Base-by-base conservation (phyloP, 1,140 invertebrate genomes). In the Ganaspis sp. region DNA sequence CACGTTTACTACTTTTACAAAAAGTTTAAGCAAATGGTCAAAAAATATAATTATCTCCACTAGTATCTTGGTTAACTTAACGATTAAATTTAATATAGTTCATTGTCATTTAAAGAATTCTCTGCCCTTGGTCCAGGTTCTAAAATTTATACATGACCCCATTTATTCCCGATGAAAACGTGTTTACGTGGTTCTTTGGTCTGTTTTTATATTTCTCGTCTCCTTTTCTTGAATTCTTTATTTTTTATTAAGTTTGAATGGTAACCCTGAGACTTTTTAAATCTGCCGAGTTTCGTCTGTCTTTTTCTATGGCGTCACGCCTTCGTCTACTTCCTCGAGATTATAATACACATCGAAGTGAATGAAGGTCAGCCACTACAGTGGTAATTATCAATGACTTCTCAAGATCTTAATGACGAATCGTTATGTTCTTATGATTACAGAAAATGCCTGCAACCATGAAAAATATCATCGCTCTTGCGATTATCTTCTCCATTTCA, bases 361-460 rank as follows among this genome's bases (percentile, higher is more conserved):
- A n/a, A 29, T 64, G 58, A 64, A 64, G 58, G 58, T 29, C 58
- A 29, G 26, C 58, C 58, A 64, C 26, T 64, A 29, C 23, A 64
- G 58, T 64, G 58, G 58, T 11, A 64, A 64, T 64, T 64, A 64
- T 64, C 58, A 64, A 64, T 64, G 23, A 64, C 58, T 64, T 64
- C 15, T 64, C 58, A 29, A 64, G 58, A 64, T 64, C 23, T 29
- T 64, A 64, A 64, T 64, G 23, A 29, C 58, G 29, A 73, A 29
- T 71, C 15, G 17, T 26, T 64, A 58, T 64, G 19, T 75, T 64
- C 54, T 53, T 73, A 23, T 23, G 37, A 37, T 86, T 87, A 12
- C 79, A 87, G 85, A 85, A 80, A 80, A 80, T 85, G 81, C 71
- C 78, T 58, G 74, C 76, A 17, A 80, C 72, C 17, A 75, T 69